phyloP scores from a whole-genome alignment of 2,113 vertebrate species.

The Alosa alosa region DNA sequence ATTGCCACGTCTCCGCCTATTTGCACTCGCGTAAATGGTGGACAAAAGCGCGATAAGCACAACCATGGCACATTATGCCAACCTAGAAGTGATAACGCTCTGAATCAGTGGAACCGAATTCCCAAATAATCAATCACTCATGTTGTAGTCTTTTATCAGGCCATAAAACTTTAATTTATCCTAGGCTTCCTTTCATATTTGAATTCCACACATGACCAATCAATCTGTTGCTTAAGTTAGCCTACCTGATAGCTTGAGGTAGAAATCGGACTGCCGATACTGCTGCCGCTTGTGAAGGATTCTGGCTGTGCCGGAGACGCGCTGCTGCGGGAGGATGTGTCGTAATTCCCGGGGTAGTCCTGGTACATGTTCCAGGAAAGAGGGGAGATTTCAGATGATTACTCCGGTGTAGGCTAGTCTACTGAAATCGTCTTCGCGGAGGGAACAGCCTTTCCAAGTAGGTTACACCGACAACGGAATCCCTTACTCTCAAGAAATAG shows the following conservation, averaged over 20 bases:
- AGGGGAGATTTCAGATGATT: conserved; percentile 57
- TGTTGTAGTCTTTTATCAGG: neutral
- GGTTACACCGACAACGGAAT: conserved; percentile 47
- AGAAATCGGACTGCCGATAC: conserved; percentile 75
- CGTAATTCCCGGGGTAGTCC: conserved; percentile 96
- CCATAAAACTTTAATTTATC: neutral
- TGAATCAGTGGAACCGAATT: neutral
- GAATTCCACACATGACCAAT: neutral
- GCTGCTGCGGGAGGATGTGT: conserved; percentile 97
- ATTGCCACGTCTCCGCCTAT: neutral
- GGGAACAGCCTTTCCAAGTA: conserved; percentile 57
- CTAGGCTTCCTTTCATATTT: no score
- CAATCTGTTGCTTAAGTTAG: neutral
- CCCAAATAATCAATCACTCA: neutral
- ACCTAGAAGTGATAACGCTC: neutral
- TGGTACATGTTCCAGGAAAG: conserved; percentile 94
- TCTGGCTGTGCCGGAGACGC: conserved; percentile 90
- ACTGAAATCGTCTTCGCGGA: conserved; percentile 56
- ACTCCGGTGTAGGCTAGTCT: conserved; percentile 45
- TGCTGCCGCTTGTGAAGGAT: conserved; percentile 84
- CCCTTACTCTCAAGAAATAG: conserved; percentile 33
- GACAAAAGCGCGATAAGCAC: neutral
- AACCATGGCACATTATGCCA: no score
- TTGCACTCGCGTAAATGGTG: neutral
- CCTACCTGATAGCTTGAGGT: conserved; percentile 87